Base-by-base conservation (phyloP, 2,888 invertebrate genomes). In the Panopea generosa region DNA sequence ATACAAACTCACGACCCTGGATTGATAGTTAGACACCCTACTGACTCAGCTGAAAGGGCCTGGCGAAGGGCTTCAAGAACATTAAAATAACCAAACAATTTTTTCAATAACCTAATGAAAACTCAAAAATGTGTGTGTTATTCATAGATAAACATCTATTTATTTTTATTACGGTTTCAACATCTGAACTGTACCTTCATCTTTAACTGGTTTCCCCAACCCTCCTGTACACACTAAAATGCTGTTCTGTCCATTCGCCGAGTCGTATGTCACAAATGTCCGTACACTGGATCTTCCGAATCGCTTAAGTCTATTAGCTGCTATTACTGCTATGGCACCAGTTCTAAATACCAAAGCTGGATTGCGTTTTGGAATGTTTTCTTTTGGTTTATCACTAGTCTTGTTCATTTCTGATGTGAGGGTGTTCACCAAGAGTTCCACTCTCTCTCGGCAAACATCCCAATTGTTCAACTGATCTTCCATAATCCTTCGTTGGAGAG, bases 251-350 rank as follows among this genome's bases (percentile, higher is more conserved):
- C 87, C 89, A 27, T 86, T 70, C 3, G 83, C 72, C 2, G 85
- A 80, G 69, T 90, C 87, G 65, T 88, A 86, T 9, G 89, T 84
- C 20, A 87, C 85, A 84, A 91, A 90, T 67, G 89, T 83, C 24
- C 83, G 80, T 4, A 82, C 75, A 74, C 83, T 84, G 11, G 62
- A 67, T 7, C 74, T 74, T 18, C 87, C 84, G 38, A 90, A 70
- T 38, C 83, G 74, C 3, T 69, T 69, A 22, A 92, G 77, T 45
- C 91, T 74, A 67, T 91, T 90, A 22, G 91, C 90, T 11, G 92
- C 92, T 33, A 92, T 75, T 11, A 92, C 88, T 29, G 88, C 84
- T 11, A 92, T 83, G 20, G 81, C 91, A 33, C 86, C 90, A 4
- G 79, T 77, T 20, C 92, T 83, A 76, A 92, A 91, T 29, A 83